These are phyloP conservation scores for Herpailurus yagouaroundi DNA, from an alignment of 2,113 vertebrate species.

Conservation along the genomic window DNA sequence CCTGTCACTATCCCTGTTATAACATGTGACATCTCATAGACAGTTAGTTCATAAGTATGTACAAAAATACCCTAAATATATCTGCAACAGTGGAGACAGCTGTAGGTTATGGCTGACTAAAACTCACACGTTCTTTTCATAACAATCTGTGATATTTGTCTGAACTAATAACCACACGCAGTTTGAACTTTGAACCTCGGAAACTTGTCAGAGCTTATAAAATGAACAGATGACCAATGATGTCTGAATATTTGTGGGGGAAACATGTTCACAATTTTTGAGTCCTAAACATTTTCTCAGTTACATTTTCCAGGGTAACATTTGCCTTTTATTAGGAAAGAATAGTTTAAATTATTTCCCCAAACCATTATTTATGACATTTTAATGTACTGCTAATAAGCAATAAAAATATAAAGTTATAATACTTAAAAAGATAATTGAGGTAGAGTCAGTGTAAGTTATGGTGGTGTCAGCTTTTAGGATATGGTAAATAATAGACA, in stretches of 20 bases:
- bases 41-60: not conserved
- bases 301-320: not conserved
- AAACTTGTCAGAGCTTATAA: slow-evolving; percentile 55
- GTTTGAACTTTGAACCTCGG: slow-evolving; percentile 45
- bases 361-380: not conserved
- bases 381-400: not conserved
- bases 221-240: slow-evolving; percentile 41
- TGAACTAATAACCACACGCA: slow-evolving; percentile 42
- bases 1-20: slow-evolving; percentile 27
- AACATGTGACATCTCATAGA: slow-evolving; percentile 54
- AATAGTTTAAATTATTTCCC: not conserved
- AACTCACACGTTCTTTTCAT: slow-evolving; percentile 48
- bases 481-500: not conserved
- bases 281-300: not conserved
- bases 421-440: not conserved
- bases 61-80: slow-evolving; percentile 25
- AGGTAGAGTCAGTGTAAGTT: not conserved
- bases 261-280: not conserved
- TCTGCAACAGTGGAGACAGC: slow-evolving; percentile 25
- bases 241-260: not conserved
- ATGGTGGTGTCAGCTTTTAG: not conserved
- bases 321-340: not conserved
- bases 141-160: slow-evolving; percentile 35
- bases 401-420: not conserved
- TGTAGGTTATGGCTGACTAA: slow-evolving; percentile 46